Evolutionary conservation across 1,140 invertebrate species (phyloP), one percentile per base, ranked within the genome.

Genomic region (Sarcophaga bullata): DNA sequence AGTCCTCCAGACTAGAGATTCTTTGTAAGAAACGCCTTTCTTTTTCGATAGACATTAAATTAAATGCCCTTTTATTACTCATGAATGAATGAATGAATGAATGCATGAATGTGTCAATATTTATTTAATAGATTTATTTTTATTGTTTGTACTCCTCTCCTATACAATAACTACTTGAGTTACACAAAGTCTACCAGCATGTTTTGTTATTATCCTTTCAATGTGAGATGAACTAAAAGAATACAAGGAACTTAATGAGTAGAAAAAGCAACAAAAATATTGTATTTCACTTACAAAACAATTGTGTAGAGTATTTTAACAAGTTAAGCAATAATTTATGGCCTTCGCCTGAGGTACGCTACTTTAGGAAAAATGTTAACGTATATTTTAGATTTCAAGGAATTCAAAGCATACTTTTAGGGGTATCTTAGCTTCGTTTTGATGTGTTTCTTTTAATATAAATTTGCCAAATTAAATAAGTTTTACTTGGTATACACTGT

Each of bases 61-160:
- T 10, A 10, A 52, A 52, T 52, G 50, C 15, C 15, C n/a, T n/a
- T 58, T n/a, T 37, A 37, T 37, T 58, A 58, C 54, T 58, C 15
- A 58, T 58, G 54, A 58, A 58, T 58, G n/a, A n/a, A n/a, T n/a
- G n/a, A n/a, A n/a, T n/a, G n/a, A 58, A 58, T n/a, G 10, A n/a
- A n/a, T n/a, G n/a, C n/a, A n/a, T n/a, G n/a, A 58, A 58, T n/a
- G 10, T 58, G 13, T n/a, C 54, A 58, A 58, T 58, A 58, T 58
- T 58, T 58, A 58, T 58, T 58, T 58, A 58, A 58, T 58, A 58
- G 54, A 58, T 58, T 58, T 13, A 58, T 58, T 58, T 37, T 58
- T 58, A 58, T 58, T 58, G 15, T 58, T 15, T 58, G 25, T 58
- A 13, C 7, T 13, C n/a, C 7, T n/a, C 54, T 58, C n/a, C n/a